Conservation (phyloP, 2,113 vertebrate genomes). For the Empidonax traillii region DNA sequence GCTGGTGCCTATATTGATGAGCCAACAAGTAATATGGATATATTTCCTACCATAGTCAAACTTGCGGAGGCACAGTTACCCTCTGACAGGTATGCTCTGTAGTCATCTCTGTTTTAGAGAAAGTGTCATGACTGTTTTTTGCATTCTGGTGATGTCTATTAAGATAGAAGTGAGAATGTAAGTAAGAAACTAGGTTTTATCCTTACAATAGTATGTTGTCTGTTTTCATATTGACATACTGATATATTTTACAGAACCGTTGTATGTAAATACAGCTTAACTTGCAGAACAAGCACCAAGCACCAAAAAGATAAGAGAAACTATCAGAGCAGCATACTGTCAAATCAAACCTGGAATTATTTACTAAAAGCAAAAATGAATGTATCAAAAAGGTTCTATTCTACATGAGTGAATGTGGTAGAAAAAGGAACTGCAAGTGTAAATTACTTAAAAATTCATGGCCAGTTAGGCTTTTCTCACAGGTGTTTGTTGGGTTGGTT, state of each 20-base stretch:
- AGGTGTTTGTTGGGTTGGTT: neutral
- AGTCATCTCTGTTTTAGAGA: neutral
- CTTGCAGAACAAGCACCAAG: neutral
- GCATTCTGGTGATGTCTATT: neutral
- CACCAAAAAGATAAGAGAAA: neutral
- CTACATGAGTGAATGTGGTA: neutral
- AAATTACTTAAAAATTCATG: neutral
- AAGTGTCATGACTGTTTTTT: neutral
- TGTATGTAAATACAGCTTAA: neutral
- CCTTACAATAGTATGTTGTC: neutral
- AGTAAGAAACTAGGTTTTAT: neutral
- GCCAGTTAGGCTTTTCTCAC: neutral
- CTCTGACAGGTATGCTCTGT: conserved; percentile 76
- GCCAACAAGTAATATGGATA: conserved; percentile 92
- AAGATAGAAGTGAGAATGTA: neutral
- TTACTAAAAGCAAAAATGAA: neutral
- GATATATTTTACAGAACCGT: neutral
- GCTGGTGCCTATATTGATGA: conserved; percentile 63
- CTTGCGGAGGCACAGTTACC: conserved; percentile 76
- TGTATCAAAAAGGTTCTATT: neutral
- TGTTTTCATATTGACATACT: neutral
- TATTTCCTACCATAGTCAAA: conserved; percentile 82
- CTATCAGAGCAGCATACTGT: neutral
- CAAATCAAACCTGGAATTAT: neutral
- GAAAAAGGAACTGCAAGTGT: neutral